phyloP scores from a whole-genome alignment of 2,113 vertebrate species.

The Alligator mississippiensis region DNA sequence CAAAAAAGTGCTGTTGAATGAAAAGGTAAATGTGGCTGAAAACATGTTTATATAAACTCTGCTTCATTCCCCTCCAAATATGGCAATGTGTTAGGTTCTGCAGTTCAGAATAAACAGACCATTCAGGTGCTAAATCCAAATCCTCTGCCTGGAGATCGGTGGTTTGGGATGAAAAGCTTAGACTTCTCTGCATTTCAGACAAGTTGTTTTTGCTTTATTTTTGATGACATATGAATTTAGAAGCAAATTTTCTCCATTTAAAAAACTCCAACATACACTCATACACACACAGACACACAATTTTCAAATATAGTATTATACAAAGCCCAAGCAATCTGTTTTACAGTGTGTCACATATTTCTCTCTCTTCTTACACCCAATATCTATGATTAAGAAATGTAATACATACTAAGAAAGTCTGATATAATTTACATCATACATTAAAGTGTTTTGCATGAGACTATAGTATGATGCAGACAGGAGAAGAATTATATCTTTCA shows the following conservation, averaged over 20 bases:
- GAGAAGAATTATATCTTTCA: slow-evolving; percentile 84
- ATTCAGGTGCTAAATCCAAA: slow-evolving; percentile 23
- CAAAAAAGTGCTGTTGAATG: background rate
- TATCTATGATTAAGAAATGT: slow-evolving; percentile 81
- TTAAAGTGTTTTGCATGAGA: slow-evolving; percentile 86
- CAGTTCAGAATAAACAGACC: slow-evolving; percentile 48
- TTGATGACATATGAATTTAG: slow-evolving; percentile 40
- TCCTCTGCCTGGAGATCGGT: slow-evolving; percentile 31
- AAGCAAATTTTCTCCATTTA: slow-evolving; percentile 22
- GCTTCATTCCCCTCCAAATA: background rate
- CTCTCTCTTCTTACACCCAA: slow-evolving; percentile 68
- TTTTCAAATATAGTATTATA: slow-evolving; percentile 59
- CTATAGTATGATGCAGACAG: slow-evolving; percentile 80
- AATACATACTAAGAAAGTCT: slow-evolving; percentile 80
- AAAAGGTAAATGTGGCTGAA: background rate
- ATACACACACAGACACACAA: slow-evolving; percentile 3
- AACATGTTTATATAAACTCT: slow-evolving; percentile 6
- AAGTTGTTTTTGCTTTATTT: slow-evolving; percentile 33
- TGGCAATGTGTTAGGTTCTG: background rate
- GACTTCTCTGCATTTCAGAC: slow-evolving; percentile 16
- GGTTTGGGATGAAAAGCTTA: slow-evolving; percentile 45
- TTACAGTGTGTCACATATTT: slow-evolving; percentile 69
- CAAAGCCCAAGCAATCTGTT: slow-evolving; percentile 58
- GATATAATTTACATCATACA: slow-evolving; percentile 78
- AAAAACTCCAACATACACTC: background rate